Conservation (phyloP, 2,797 vertebrate species). For the Phoxinus dragarum region DNA sequence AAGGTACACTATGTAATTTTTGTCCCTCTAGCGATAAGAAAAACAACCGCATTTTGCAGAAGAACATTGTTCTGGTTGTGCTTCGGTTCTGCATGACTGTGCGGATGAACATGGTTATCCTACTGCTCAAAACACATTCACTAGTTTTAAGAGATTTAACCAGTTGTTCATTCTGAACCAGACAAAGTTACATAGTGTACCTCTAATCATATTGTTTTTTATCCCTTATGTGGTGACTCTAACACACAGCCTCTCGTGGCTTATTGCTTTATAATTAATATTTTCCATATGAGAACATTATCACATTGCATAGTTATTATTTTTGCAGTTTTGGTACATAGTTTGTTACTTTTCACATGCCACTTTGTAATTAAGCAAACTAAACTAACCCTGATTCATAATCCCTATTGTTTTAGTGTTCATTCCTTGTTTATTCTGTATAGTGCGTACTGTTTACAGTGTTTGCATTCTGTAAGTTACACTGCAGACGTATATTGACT, state of each 20-base stretch:
- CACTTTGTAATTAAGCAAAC: neutral
- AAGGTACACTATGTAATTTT: neutral
- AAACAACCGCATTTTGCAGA: neutral
- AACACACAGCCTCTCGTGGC: neutral
- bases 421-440: neutral
- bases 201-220: neutral
- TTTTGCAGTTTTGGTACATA: neutral
- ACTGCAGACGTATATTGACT: neutral
- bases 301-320: neutral
- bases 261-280: neutral
- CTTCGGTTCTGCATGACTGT: neutral
- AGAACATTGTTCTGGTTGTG: neutral
- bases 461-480: neutral
- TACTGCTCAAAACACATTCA: neutral
- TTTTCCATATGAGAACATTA: neutral
- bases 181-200: neutral
- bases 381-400: neutral
- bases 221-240: neutral
- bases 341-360: neutral
- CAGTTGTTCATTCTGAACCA: neutral
- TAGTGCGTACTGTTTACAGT: neutral
- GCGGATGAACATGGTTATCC: neutral
- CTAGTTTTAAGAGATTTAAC: too few relatives aligned
- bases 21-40: neutral
- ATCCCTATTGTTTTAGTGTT: neutral